Evolutionary conservation across 2,113 vertebrate species (phyloP).

Genomic region (Suncus etruscus): DNA sequence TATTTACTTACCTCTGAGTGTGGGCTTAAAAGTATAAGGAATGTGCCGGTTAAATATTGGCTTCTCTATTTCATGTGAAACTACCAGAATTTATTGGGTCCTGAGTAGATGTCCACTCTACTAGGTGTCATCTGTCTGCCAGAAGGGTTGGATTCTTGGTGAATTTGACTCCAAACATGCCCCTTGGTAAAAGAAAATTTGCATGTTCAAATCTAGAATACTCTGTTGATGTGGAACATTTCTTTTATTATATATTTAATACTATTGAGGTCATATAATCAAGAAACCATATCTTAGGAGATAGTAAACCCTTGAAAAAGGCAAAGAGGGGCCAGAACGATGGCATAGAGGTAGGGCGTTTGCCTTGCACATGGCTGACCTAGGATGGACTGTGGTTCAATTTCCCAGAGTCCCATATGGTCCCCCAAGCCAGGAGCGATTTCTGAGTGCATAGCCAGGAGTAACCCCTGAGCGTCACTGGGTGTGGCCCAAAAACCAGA

Average conservation of each 20-base stretch:
- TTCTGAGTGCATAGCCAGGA: no score
- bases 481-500: no score
- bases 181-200: conserved; percentile 38
- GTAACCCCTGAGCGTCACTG: no score
- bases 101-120: neutral
- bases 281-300: conserved; percentile 62
- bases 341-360: no score
- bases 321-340: no score
- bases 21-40: no score
- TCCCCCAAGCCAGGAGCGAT: no score
- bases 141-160: neutral
- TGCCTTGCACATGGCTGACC: no score
- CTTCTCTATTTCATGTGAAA: neutral
- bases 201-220: conserved; percentile 67
- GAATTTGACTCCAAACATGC: neutral
- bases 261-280: conserved; percentile 15
- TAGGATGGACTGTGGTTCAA: no score
- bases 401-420: no score
- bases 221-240: conserved; percentile 68
- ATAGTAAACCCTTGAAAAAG: neutral
- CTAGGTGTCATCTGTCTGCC: neutral
- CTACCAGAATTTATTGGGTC: neutral
- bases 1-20: neutral
- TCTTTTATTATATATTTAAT: conserved; percentile 80
- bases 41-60: neutral